Base-by-base conservation (phyloP, 1,140 invertebrate genomes). In the Chymomyza costata region DNA sequence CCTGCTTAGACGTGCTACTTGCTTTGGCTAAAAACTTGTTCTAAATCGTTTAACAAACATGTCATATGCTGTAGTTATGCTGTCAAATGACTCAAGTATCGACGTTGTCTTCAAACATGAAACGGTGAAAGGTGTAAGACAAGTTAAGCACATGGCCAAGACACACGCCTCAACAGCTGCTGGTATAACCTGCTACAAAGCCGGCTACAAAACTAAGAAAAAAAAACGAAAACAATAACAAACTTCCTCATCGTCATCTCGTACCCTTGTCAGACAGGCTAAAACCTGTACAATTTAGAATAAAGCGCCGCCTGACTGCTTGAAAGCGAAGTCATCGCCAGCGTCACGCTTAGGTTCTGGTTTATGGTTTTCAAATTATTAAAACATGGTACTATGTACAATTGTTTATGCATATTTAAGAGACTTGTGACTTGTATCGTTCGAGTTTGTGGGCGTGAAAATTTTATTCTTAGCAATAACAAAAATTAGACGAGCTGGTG, bases 211-310 rank as follows among this genome's bases (percentile, higher is more conserved):
- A 62, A 39, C 32, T 28, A 35, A 37, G 11, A 28, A 15, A 18
- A 18, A 30, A 14, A 28, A n/a, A n/a, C n/a, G n/a, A n/a, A n/a
- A n/a, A n/a, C n/a, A n/a, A n/a, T n/a, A n/a, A n/a, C n/a, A n/a
- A 10, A 31, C 35, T 60, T 60, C 49, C 60, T 60, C 41, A 25
- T 60, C n/a, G n/a, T n/a, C n/a, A n/a, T n/a, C n/a, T n/a, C n/a
- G n/a, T n/a, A n/a, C n/a, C n/a, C n/a, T n/a, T n/a, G n/a, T n/a
- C n/a, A n/a, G n/a, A n/a, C n/a, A n/a, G n/a, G n/a, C n/a, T n/a
- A n/a, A n/a, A n/a, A n/a, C n/a, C n/a, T n/a, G n/a, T n/a, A n/a
- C n/a, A n/a, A n/a, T n/a, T n/a, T n/a, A n/a, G n/a, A 31, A 30
- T 35, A 44, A 14, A 14, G 21, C n/a, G n/a, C 25, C 61, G 61